Percentiles rank a stretch among this genome's conserved stretches.
These are phyloP conservation scores for Hemibagrus guttatus DNA, from an alignment of 2,797 vertebrate genomes.

Conservation along the genomic window DNA sequence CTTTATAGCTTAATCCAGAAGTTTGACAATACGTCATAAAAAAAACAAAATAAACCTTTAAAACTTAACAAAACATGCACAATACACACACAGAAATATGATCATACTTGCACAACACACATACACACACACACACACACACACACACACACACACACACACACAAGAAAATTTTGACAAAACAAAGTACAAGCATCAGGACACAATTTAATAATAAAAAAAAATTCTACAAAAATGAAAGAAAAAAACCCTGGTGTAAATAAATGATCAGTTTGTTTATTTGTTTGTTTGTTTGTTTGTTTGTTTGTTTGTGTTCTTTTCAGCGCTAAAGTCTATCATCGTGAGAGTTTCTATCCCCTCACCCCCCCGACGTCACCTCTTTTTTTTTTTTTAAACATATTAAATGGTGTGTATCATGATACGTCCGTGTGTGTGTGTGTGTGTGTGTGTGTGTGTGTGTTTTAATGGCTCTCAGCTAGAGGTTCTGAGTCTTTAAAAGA, in stretches of 20 bases:
- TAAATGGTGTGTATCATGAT: not conserved
- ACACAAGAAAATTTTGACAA: not conserved
- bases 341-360: no score
- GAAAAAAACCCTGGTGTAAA: not conserved
- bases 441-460: no score
- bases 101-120: not conserved
- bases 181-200: not conserved
- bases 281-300: not conserved
- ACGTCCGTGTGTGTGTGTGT: no score
- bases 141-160: not conserved
- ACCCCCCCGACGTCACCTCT: no score
- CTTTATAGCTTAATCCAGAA: slow-evolving; percentile 16
- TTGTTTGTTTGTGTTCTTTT: not conserved
- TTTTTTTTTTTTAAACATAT: not conserved
- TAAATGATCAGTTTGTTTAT: not conserved
- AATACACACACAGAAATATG: not conserved
- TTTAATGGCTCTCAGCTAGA: not conserved
- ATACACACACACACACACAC: no score
- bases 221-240: not conserved
- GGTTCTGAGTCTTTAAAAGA: not conserved
- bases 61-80: not conserved
- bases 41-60: not conserved
- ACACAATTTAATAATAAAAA: not conserved
- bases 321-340: no score
- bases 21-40: slow-evolving; percentile 1